Evolutionary conservation across 2,888 invertebrate species (phyloP), one percentile per base, ranked within the genome.

Genomic region (Rhagonycha fulva): DNA sequence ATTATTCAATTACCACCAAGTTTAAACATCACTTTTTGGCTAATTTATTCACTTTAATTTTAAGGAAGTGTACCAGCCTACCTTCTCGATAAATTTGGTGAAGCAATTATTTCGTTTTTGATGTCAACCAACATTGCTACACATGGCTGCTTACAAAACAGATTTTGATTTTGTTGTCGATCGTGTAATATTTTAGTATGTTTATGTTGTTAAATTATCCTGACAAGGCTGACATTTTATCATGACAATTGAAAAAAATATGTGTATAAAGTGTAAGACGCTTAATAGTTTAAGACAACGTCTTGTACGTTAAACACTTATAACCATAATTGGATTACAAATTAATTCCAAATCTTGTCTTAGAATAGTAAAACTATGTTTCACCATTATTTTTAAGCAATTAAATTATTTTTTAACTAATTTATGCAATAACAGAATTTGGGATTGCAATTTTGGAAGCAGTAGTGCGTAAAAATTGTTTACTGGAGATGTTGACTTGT

Each of bases 211-310:
- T 77, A 81, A 80, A 75, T 77, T 76, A 79, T 80, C 76, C 71
- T 76, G 80, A 81, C 80, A 78, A 72, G 75, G 70, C 72, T 82
- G 84, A 83, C 83, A 78, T 82, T 80, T 81, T 82, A 82, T 82
- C 82, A 82, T 82, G 83, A 82, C 83, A 81, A 83, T 82, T 84
- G 83, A 83, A 84, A 84, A 84, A 83, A 81, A 77, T 81, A 76
- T 78, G 83, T 77, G 81, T 83, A 83, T 78, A 81, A 84, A 84
- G 84, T 82, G 84, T 84, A 77, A 83, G 82, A 77, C 78, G 77
- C 70, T 75, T 83, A 84, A 84, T 77, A 76, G 76, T 80, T 73
- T 74, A 68, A 76, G 83, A 83, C 83, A 81, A 74, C 80, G 84
- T 84, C 84, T 82, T 72, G 77, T 82, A 80, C 78, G 78, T 81